A percentile compares a stretch with the other conserved stretches of the same genome.
These are phyloP conservation scores for Cryptops parisi DNA, from an alignment of 2,888 invertebrate species.

Conservation along the genomic window DNA sequence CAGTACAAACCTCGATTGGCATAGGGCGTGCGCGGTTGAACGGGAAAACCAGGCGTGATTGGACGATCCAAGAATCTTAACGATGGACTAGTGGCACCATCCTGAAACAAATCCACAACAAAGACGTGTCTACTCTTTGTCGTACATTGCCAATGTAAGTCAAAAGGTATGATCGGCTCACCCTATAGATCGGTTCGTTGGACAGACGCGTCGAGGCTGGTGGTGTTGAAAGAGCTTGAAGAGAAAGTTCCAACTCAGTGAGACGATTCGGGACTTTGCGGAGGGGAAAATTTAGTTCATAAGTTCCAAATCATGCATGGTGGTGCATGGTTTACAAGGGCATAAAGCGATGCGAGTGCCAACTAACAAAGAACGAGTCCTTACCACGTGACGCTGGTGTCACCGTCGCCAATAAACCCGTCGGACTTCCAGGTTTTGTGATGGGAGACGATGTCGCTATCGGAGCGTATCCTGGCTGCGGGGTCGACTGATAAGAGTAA, in stretches of 20 bases:
- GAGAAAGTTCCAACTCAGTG: constrained; percentile 21
- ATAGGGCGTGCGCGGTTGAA: constrained; percentile 76
- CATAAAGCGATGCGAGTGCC: no score
- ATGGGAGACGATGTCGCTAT: constrained; percentile 11
- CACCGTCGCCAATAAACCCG: constrained; percentile 7
- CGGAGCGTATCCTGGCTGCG: neutral
- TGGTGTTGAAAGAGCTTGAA: constrained; percentile 19
- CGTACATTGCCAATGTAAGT: no score
- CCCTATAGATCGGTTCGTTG: no score
- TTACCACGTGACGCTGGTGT: no score
- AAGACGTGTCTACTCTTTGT: neutral
- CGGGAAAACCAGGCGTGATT: constrained; percentile 87
- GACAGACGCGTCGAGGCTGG: constrained; percentile 6
- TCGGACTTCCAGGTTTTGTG: neutral
- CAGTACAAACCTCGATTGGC: constrained; percentile 47
- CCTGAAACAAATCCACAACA: neutral
- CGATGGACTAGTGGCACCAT: neutral
- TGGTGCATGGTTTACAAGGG: no score
- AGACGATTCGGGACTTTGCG: constrained; percentile 17
- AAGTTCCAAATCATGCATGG: no score
- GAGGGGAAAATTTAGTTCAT: neutral
- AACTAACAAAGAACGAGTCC: no score
- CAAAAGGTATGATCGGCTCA: no score
- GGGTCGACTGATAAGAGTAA: neutral
- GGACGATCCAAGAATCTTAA: constrained; percentile 34